Percentiles rank a stretch among this genome's conserved stretches.
Evolutionary conservation across 2,797 vertebrate species (phyloP).

Genomic region (Paramormyrops hopkinsi): DNA sequence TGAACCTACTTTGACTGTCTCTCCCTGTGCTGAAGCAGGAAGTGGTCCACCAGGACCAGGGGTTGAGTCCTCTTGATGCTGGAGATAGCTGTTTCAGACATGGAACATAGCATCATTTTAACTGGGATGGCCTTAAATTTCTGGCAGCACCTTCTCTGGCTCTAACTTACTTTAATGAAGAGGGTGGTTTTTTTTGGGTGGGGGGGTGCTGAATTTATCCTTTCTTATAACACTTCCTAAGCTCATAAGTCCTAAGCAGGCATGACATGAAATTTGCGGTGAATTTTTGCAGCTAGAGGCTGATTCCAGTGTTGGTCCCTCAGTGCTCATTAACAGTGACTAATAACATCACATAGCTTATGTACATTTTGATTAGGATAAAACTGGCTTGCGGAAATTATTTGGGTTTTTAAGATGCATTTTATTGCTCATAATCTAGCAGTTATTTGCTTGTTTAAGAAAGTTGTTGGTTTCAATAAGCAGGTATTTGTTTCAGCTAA

Average conservation of each 20-base stretch:
- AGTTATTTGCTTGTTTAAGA: not conserved
- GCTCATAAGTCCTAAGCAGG: not conserved
- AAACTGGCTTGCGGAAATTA: not conserved
- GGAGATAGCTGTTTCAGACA: not conserved
- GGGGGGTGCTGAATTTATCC: not conserved
- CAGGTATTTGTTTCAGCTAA: not conserved
- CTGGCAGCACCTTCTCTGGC: not conserved
- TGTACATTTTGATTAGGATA: constrained; percentile 16
- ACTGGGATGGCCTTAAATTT: not conserved
- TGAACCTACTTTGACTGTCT: not conserved
- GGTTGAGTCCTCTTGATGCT: not conserved
- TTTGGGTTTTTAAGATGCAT: not conserved
- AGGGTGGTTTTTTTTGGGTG: not conserved
- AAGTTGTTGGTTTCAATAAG: not conserved
- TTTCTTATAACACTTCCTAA: not conserved
- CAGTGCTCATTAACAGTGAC: not conserved
- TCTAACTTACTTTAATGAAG: not conserved
- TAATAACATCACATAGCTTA: not conserved
- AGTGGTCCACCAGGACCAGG: not conserved
- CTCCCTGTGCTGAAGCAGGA: not conserved
- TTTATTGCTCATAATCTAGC: not conserved
- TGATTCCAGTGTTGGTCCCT: not conserved
- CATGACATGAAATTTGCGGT: not conserved
- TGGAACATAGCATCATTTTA: not conserved
- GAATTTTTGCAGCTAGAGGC: not conserved